Percentiles rank a stretch among this genome's conserved stretches.
Evolutionary conservation across 1,140 invertebrate genomes (phyloP).

Genomic region (Drusus annulatus): DNA sequence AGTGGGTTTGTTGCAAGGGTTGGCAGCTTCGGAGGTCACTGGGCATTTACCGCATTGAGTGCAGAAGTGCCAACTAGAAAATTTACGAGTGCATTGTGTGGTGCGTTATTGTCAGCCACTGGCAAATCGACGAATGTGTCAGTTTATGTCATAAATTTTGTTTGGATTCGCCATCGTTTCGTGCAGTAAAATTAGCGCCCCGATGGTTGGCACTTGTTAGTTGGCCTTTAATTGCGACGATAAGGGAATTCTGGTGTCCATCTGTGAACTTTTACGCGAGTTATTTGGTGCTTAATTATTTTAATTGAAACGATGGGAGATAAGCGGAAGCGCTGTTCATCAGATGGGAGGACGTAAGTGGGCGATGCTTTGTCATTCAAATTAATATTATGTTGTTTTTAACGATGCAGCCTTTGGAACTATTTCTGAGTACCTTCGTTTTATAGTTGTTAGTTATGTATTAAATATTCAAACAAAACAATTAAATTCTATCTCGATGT

Average conservation of each 20-base stretch:
- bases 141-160: conserved; percentile 19
- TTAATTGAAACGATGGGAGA: conserved; percentile 42
- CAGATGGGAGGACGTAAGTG: conserved; percentile 25
- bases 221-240: no score
- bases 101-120: conserved; percentile 29
- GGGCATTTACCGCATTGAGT: conserved; percentile 30
- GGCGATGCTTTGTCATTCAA: conserved; percentile 6
- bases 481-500: no score
- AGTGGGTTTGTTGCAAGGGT: conserved; percentile 24
- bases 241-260: not conserved
- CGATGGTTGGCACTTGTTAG: conserved; percentile 4
- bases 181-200: not conserved
- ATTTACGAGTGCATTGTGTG: conserved; percentile 47
- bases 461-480: no score
- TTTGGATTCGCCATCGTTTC: not conserved
- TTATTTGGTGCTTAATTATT: conserved; percentile 30
- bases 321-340: conserved; percentile 35
- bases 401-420: not conserved
- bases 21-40: conserved; percentile 25
- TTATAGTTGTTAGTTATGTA: no score
- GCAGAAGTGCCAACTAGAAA: not conserved
- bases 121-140: conserved; percentile 7
- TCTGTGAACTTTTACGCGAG: conserved; percentile 10
- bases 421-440: no score
- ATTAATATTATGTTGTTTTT: not conserved